Conservation (phyloP, 2,888 invertebrate genomes). For the Drosophila lutescens region DNA sequence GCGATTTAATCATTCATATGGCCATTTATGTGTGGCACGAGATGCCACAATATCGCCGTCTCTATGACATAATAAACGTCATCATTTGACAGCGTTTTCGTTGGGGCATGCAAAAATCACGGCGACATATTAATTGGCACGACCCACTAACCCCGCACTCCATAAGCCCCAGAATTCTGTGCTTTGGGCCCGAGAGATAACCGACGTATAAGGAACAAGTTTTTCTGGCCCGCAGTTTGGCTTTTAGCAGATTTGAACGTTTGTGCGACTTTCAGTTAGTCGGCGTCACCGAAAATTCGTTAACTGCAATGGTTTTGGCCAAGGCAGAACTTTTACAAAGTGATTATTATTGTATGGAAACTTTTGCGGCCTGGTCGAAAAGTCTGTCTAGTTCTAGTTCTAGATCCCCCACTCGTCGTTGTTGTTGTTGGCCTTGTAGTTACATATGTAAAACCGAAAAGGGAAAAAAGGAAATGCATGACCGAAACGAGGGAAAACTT, state of each 20-base stretch:
- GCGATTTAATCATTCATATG: constrained; percentile 63
- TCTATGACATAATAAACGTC: constrained; percentile 63
- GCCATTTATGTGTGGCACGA: constrained; percentile 50
- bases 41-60: constrained; percentile 25
- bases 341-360: constrained; percentile 78
- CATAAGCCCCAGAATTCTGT: not conserved
- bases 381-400: constrained; percentile 36
- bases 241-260: constrained; percentile 50
- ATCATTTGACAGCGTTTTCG: constrained; percentile 43
- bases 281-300: constrained; percentile 69
- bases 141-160: constrained; percentile 1
- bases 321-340: constrained; percentile 72
- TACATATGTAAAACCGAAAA: constrained; percentile 47
- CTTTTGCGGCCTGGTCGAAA: constrained; percentile 56
- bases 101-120: constrained; percentile 13
- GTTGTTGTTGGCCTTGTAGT: constrained; percentile 5
- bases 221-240: constrained; percentile 55
- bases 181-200: constrained; percentile 22
- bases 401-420: constrained; percentile 17
- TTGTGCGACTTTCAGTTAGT: constrained; percentile 34
- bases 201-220: constrained; percentile 46
- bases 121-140: constrained; percentile 65
- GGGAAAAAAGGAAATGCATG: not conserved
- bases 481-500: constrained; percentile 34
- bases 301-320: constrained; percentile 70